Percentiles rank a stretch among this genome's conserved stretches.
Conservation (phyloP, 2,888 invertebrate genomes). For the Cephus nigrinus region DNA sequence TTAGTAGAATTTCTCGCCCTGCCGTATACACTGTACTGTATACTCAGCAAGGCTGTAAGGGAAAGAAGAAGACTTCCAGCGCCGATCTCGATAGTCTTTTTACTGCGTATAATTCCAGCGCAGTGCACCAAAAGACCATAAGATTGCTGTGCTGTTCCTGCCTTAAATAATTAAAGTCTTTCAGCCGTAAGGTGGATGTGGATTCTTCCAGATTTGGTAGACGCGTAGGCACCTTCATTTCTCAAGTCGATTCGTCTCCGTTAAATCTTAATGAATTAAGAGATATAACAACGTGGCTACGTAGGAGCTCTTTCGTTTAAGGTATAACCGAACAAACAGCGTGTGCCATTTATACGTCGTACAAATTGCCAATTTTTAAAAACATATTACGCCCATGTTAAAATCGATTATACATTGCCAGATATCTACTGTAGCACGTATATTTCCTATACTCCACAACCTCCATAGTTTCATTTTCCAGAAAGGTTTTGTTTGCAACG, state of each 20-base stretch:
- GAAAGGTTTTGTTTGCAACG: background rate
- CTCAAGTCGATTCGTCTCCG: background rate
- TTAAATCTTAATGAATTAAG: background rate
- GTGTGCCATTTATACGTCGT: background rate
- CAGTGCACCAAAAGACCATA: slow-evolving; percentile 25
- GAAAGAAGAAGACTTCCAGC: slow-evolving; percentile 9
- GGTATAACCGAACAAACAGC: background rate
- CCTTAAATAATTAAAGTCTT: slow-evolving; percentile 20
- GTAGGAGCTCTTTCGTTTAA: background rate
- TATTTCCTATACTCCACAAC: background rate
- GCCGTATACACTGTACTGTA: background rate
- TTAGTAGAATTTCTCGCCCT: background rate
- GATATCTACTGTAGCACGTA: background rate
- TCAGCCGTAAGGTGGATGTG: background rate
- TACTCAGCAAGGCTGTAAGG: background rate
- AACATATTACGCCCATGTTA: too few species aligned
- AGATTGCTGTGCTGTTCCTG: background rate
- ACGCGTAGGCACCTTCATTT: background rate
- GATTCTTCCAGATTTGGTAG: background rate
- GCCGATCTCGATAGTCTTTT: slow-evolving; percentile 12
- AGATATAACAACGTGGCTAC: background rate
- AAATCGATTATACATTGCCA: background rate
- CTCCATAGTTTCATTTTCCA: background rate
- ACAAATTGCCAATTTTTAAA: background rate
- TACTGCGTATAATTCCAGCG: slow-evolving; percentile 25